Evolutionary conservation across 2,888 invertebrate genomes (phyloP), one percentile per base, ranked within the genome.

Genomic region (Trachelus iudaicus): DNA sequence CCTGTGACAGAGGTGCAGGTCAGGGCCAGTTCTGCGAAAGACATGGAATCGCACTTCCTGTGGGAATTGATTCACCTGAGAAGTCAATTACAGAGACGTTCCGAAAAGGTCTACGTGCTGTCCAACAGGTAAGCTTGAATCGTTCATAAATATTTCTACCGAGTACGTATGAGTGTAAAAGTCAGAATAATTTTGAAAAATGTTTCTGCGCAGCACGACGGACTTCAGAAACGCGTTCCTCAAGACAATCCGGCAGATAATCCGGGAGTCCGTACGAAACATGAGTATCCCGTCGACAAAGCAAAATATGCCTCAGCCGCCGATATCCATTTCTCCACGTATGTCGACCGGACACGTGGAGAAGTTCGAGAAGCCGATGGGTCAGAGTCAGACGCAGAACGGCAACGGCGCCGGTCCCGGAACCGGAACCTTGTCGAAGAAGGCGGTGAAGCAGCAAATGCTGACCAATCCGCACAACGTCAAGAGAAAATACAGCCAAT

Each of bases 1-100:
- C 98, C 98, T 0, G 98, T 99, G 73, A 98, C 98, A 33, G 98
- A 99, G 93, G 98, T 99, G 71, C 98, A 99, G 93, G 98, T 99
- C 71, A 94, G 98, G 80, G 97, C 98, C 69, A 97, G 97, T 69
- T 97, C 97, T 3, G 97, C 98, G 80, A 97, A 97, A 90, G 98
- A 98, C 89, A 96, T 97, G 95, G 98, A 98, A 90, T 98, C 97
- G 81, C 98, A 98, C 93, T 98, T 97, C 94, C 94, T 98, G 81
- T 99, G 99, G 98, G 98, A 99, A 92, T 94, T 99, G 83, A 97
- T 99, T 87, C 98, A 99, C 92, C 94, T 98, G 88, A 95, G 98
- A 88, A 98, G 97, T 91, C 98, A 98, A 92, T 94, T 97, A 85
- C 98, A 98, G 90, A 95, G 98, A 81, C 95, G 98, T 86, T 97